These are phyloP conservation scores for Sepioteuthis lessoniana DNA, from an alignment of 2,888 invertebrate species.

Conservation along the genomic window DNA sequence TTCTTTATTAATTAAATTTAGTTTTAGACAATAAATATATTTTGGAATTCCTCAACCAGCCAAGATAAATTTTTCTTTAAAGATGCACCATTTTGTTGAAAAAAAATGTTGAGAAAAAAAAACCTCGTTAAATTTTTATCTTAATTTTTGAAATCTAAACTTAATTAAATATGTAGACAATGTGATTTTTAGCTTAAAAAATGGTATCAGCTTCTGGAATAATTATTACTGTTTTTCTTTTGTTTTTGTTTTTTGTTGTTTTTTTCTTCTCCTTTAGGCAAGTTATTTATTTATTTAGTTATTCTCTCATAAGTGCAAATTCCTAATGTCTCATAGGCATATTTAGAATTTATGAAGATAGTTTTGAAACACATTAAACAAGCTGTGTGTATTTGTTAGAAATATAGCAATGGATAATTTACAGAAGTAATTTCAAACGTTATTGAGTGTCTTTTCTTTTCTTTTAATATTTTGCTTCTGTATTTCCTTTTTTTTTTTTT, in stretches of 20 bases:
- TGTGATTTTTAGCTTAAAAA: not conserved
- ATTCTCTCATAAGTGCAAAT: not conserved
- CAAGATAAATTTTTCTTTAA: too few species aligned
- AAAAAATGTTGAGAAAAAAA: too few species aligned
- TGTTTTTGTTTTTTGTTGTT: too few species aligned
- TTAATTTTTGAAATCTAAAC: too few species aligned
- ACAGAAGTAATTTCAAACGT: not conserved
- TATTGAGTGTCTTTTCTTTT: not conserved
- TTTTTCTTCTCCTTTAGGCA: not conserved
- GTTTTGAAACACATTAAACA: not conserved
- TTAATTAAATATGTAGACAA: too few species aligned
- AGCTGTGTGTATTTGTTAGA: not conserved
- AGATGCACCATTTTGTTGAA: too few species aligned
- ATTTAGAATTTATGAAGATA: constrained; percentile 6
- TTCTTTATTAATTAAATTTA: too few species aligned
- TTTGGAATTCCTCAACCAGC: too few species aligned
- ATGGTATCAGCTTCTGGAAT: not conserved
- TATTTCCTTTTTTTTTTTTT: not conserved
- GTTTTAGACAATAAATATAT: too few species aligned
- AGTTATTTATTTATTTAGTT: not conserved
- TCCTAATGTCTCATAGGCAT: not conserved
- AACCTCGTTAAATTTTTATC: too few species aligned
- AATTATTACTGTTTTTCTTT: not conserved
- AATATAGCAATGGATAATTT: not conserved
- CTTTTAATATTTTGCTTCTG: not conserved